phyloP scores from a whole-genome alignment of 2,888 invertebrate species.

The Lasioglossum pauxillum region DNA sequence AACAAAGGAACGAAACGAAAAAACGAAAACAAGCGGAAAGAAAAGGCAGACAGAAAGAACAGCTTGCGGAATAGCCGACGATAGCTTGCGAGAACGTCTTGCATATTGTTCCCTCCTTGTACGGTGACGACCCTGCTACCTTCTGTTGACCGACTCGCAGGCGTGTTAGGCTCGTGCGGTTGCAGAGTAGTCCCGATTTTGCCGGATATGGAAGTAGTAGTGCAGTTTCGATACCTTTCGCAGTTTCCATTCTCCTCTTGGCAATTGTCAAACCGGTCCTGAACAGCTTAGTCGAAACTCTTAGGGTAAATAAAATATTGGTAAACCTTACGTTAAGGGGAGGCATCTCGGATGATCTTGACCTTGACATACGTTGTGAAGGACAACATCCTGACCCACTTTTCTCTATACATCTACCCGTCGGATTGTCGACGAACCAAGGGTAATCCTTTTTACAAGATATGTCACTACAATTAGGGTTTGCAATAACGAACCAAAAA shows the following conservation, averaged over 20 bases:
- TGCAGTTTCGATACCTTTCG: neutral
- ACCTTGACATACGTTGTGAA: too few relatives aligned
- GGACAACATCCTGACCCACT: too few relatives aligned
- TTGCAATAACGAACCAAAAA: too few relatives aligned
- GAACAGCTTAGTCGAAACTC: neutral
- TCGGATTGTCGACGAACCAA: too few relatives aligned
- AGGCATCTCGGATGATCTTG: too few relatives aligned
- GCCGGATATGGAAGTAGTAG: neutral
- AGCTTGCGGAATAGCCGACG: slow-evolving; percentile 53
- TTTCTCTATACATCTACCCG: too few relatives aligned
- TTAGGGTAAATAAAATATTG: neutral
- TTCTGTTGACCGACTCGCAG: slow-evolving; percentile 6
- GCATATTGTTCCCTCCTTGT: slow-evolving; percentile 33
- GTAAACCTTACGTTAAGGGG: too few relatives aligned
- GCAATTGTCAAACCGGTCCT: neutral
- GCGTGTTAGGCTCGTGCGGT: slow-evolving; percentile 24
- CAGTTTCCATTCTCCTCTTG: neutral
- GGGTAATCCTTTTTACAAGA: too few relatives aligned
- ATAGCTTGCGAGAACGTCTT: slow-evolving; percentile 45
- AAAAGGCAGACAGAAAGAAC: slow-evolving; percentile 23
- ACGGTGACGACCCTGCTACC: slow-evolving; percentile 12
- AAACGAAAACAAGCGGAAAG: neutral
- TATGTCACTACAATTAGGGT: too few relatives aligned
- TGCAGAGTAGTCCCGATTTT: slow-evolving; percentile 26
- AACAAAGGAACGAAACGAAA: neutral